A percentile compares a stretch with the other conserved stretches of the same genome.
phyloP scores from a whole-genome alignment of 2,113 vertebrate species.

The Glaucomys volans region DNA sequence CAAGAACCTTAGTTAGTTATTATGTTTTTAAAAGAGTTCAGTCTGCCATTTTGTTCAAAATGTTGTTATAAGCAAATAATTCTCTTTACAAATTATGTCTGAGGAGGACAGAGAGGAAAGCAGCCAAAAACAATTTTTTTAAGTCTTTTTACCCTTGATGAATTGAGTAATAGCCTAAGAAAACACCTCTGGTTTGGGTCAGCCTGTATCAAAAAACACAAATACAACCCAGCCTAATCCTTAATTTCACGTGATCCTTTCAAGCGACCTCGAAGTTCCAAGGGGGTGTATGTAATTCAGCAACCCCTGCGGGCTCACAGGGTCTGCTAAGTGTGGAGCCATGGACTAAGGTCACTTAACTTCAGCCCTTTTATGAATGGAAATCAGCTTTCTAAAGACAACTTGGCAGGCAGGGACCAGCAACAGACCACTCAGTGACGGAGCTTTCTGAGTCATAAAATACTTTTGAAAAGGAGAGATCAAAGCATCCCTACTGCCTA shows the following conservation, averaged over 20 bases:
- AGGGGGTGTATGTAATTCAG: neutral
- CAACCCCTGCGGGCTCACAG: conserved; percentile 47
- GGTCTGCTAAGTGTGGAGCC: conserved; percentile 72
- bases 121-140: neutral
- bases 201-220: conserved; percentile 39
- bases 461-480: conserved; percentile 88
- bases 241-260: conserved; percentile 64
- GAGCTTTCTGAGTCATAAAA: conserved; percentile 84
- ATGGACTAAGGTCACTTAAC: conserved; percentile 83
- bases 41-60: conserved; percentile 25
- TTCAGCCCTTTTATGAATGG: conserved; percentile 81
- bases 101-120: neutral
- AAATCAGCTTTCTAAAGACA: conserved; percentile 77
- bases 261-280: neutral
- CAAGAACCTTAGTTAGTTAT: neutral
- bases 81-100: conserved; percentile 39
- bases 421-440: conserved; percentile 83
- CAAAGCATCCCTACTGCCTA: conserved; percentile 90
- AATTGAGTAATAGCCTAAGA: conserved; percentile 57
- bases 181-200: conserved; percentile 46
- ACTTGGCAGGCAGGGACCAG: conserved; percentile 80
- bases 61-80: neutral
- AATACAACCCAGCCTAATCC: conserved; percentile 45
- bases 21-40: neutral
- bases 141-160: conserved; percentile 9